phyloP scores from a whole-genome alignment of 2,797 vertebrate genomes.

The Lagodon rhomboides region DNA sequence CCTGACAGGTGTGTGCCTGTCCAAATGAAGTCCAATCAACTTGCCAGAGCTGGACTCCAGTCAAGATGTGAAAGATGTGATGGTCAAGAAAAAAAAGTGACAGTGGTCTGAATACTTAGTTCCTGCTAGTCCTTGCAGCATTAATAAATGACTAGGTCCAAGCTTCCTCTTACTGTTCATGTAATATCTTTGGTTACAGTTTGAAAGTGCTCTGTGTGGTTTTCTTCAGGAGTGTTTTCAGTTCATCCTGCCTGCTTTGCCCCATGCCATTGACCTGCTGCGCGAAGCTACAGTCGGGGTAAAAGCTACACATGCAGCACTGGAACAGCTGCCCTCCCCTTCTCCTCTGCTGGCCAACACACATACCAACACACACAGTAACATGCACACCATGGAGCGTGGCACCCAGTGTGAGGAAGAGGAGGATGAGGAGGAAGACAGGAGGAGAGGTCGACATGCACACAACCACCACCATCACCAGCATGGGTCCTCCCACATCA shows the following conservation, averaged over 20 bases:
- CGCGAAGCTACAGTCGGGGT: slow-evolving; percentile 95
- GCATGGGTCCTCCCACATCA: slow-evolving; percentile 90
- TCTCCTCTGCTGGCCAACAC: slow-evolving; percentile 82
- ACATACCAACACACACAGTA: slow-evolving; percentile 65
- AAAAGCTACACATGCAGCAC: slow-evolving; percentile 94
- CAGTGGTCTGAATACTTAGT: neutral
- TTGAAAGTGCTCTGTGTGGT: neutral
- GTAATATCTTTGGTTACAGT: neutral
- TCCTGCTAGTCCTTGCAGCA: neutral
- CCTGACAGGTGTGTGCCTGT: neutral
- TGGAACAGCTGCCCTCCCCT: slow-evolving; percentile 97
- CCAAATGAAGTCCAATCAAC: neutral
- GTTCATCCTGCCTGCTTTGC: slow-evolving; percentile 98
- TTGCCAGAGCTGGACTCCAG: neutral
- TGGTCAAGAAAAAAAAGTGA: neutral
- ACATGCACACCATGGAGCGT: slow-evolving; percentile 81
- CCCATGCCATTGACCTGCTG: slow-evolving; percentile 98
- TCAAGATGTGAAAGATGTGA: too few species aligned
- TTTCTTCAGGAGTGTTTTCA: slow-evolving; percentile 96
- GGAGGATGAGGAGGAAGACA: slow-evolving; percentile 94
- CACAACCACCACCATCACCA: slow-evolving; percentile 87
- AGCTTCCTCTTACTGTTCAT: neutral
- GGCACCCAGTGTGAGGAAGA: slow-evolving; percentile 94
- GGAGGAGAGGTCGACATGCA: slow-evolving; percentile 91
- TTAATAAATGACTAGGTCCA: neutral